Conservation (phyloP, 1,140 invertebrate species). For the Ceratoteleas bidentatus region DNA sequence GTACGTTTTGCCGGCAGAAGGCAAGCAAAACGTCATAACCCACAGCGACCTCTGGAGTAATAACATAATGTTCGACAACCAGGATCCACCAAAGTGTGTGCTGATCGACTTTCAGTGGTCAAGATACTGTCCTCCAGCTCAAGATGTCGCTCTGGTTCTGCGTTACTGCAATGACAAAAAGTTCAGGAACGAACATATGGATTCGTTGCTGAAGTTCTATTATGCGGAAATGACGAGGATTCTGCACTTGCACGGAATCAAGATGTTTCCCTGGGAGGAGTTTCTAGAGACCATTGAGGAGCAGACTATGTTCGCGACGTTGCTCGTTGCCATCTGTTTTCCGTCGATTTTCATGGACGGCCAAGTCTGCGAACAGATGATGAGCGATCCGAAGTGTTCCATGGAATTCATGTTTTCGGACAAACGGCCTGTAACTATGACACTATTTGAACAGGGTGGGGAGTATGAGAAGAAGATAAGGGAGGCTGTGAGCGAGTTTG, state of each 20-base stretch:
- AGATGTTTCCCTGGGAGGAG: no score
- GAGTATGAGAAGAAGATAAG: conserved; percentile 66
- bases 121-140: conserved; percentile 80
- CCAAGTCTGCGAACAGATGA: conserved; percentile 51
- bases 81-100: conserved; percentile 76
- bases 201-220: conserved; percentile 73
- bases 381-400: conserved; percentile 62
- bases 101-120: conserved; percentile 84
- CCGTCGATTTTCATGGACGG: conserved; percentile 74
- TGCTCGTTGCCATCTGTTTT: conserved; percentile 55
- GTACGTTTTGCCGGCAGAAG: conserved; percentile 77
- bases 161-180: conserved; percentile 42
- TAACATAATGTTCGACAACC: conserved; percentile 82
- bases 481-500: conserved; percentile 69
- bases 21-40: conserved; percentile 81
- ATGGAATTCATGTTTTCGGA: conserved; percentile 63
- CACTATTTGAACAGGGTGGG: conserved; percentile 63
- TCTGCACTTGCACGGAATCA: background rate
- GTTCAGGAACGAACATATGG: conserved; percentile 55
- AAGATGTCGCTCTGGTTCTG: conserved; percentile 71
- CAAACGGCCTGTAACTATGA: conserved; percentile 65
- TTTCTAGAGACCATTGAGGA: no score
- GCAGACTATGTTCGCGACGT: no score
- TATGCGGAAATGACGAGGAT: conserved; percentile 61
- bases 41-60: conserved; percentile 84